Percentiles rank a stretch among this genome's conserved stretches.
Evolutionary conservation across 2,797 vertebrate species (phyloP).

Genomic region (Graptemys geographica): DNA sequence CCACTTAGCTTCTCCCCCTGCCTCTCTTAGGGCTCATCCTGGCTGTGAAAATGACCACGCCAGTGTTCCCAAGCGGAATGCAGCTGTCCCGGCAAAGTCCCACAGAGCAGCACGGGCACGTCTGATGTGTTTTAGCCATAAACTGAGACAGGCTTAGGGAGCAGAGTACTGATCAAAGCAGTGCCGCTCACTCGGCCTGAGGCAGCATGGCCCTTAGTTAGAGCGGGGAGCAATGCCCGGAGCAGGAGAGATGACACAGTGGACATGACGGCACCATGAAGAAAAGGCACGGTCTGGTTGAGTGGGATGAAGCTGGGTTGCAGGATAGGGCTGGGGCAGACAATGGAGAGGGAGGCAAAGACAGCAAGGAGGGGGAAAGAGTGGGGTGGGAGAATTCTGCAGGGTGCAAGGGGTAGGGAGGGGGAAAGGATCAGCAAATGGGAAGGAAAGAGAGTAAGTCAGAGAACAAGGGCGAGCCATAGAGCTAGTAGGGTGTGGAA

Average conservation of each 20-base stretch:
- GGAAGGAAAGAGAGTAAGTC: background rate
- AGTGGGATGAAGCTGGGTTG: background rate
- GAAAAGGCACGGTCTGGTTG: background rate
- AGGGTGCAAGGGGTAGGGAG: background rate
- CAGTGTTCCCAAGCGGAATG: background rate
- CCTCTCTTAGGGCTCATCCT: background rate
- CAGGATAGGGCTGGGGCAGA: background rate
- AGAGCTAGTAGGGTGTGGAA: background rate
- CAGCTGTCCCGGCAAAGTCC: background rate
- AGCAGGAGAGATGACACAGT: background rate
- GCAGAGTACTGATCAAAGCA: background rate
- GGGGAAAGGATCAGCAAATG: background rate
- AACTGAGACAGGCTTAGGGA: background rate
- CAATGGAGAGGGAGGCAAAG: background rate
- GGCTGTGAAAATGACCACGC: background rate
- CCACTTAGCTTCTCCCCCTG: background rate
- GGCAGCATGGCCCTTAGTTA: background rate
- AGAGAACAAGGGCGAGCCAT: background rate
- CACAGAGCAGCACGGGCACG: background rate
- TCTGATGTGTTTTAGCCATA: background rate
- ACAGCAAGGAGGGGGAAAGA: background rate
- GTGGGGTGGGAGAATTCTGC: background rate
- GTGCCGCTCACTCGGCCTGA: background rate
- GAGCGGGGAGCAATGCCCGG: background rate
- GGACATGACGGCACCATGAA: background rate